Evolutionary conservation across 2,888 invertebrate genomes (phyloP), one percentile per base, ranked within the genome.

Genomic region (Polydrusus pterygomalis): DNA sequence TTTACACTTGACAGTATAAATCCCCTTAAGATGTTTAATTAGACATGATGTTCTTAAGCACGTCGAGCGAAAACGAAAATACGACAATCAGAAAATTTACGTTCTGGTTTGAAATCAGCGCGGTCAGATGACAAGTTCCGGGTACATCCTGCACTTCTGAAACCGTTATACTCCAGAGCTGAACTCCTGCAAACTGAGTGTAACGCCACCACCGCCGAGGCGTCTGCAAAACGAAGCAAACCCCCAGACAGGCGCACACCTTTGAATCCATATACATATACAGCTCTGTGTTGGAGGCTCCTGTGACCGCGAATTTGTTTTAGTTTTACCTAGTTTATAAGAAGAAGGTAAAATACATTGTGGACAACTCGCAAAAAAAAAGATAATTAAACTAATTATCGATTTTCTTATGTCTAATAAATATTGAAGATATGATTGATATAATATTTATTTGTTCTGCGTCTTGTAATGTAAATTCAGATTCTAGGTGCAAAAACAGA

Each of bases 181-280:
- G 70, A 70, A 70, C 65, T 69, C 65, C 72, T 77, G 77, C 77
- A 77, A 77, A 77, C 77, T 77, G 77, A 77, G 70, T 74, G 77
- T 67, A 64, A 73, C 77, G 74, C 77, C 77, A 74, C 72, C 65
- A 68, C 58, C 58, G 72, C 60, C 34, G 62, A 74, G 74, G 70
- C 74, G 76, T 70, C 65, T 77, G 77, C 73, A 70, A 60, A 58
- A 74, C 70, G 77, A 77, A 77, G 58, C 77, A 77, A 54, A 60
- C 70, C 70, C 62, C 65, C 62, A 70, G 77, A 74, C 77, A 77
- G 73, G 77, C 77, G 77, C 77, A 77, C 67, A 74, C 77, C 73
- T 77, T 74, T 73, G 73, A 74, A 77, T 77, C 77, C 75, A 75
- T 77, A 77, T 60, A 77, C 56, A 74, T 70, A 77, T 72, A 74